Evolutionary conservation across 2,113 vertebrate species (phyloP).

Genomic region (Columbina picui): DNA sequence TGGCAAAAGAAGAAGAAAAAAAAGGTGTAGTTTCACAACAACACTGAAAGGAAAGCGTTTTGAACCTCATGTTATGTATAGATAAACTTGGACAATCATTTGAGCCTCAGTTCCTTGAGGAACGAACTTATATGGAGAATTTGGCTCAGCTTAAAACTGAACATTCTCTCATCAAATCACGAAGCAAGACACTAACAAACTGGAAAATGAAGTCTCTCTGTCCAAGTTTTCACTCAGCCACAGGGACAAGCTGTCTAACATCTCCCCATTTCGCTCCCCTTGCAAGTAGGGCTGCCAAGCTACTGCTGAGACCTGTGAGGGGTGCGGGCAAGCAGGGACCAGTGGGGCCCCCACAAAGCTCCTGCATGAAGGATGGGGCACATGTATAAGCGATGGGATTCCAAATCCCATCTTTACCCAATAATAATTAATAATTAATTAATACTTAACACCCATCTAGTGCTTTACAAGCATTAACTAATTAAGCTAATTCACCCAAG

Average conservation of each 20-base stretch:
- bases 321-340: background rate
- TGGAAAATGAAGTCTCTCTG: background rate
- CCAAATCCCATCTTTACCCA: constrained; percentile 63
- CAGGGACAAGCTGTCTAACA: background rate
- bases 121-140: background rate
- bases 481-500: constrained; percentile 73
- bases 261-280: background rate
- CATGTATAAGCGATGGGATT: constrained; percentile 48
- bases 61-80: background rate
- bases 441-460: constrained; percentile 61
- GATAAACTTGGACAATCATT: background rate
- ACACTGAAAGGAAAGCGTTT: background rate
- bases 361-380: constrained; percentile 12
- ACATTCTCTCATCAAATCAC: background rate
- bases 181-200: background rate
- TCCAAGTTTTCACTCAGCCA: background rate
- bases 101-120: background rate
- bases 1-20: background rate
- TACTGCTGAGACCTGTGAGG: background rate
- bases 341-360: background rate
- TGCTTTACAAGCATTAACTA: constrained; percentile 72
- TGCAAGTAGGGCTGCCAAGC: background rate
- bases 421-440: constrained; percentile 71
- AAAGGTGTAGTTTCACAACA: background rate
- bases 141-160: background rate